phyloP scores from a whole-genome alignment of 64 coral and sea anemone genomes.

The Montipora cactus region DNA sequence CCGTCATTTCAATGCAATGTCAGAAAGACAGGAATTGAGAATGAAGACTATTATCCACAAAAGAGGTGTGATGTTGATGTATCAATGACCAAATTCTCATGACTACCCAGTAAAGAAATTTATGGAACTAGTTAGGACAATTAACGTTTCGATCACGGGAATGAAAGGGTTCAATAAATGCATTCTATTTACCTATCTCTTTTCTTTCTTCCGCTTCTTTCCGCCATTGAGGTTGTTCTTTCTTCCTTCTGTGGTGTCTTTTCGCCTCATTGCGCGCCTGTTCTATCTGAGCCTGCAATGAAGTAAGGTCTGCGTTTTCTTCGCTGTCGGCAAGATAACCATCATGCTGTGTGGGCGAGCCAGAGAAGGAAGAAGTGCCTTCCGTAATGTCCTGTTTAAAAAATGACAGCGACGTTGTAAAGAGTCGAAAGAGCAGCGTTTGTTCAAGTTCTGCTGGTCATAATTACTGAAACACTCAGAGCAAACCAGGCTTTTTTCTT shows the following conservation, averaged over 20 bases:
- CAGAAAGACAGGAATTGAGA: no score
- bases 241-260: neutral
- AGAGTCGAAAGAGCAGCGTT: no score
- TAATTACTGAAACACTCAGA: no score
- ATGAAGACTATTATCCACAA: no score
- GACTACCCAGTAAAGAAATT: no score
- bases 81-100: no score
- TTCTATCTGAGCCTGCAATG: slow-evolving; percentile 57
- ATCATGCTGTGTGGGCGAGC: slow-evolving; percentile 4
- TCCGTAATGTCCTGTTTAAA: neutral
- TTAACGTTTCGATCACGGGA: no score
- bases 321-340: slow-evolving; percentile 67
- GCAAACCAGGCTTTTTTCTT: no score
- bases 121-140: no score
- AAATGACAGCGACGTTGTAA: neutral
- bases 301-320: slow-evolving; percentile 55
- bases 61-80: no score
- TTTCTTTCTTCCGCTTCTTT: neutral
- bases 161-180: neutral
- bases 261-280: slow-evolving; percentile 3
- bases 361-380: neutral
- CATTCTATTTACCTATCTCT: neutral
- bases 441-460: no score
- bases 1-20: no score
- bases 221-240: neutral